These are phyloP conservation scores for Tromatobia lineatoria DNA, from an alignment of 2,888 invertebrate genomes.

Conservation along the genomic window DNA sequence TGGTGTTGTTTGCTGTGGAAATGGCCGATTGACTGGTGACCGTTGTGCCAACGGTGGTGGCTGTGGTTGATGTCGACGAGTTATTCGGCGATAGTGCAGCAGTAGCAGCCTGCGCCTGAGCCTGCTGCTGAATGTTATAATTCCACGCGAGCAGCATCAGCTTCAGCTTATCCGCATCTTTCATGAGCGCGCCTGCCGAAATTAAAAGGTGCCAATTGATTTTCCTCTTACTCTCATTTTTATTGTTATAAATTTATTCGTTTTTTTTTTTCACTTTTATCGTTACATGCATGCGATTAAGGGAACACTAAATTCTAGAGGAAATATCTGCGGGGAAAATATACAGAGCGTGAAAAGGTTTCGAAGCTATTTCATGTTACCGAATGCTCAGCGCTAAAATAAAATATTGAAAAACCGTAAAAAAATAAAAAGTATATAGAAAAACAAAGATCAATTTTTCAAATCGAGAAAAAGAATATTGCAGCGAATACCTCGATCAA, in stretches of 20 bases:
- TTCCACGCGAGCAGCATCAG: constrained; percentile 96
- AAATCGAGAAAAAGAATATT: not conserved
- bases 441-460: not conserved
- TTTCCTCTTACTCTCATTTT: constrained; percentile 56
- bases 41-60: constrained; percentile 81
- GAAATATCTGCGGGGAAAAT: constrained; percentile 29
- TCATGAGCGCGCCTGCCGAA: constrained; percentile 88
- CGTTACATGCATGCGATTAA: constrained; percentile 26
- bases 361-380: constrained; percentile 19
- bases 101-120: constrained; percentile 81
- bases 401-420: not conserved
- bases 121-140: constrained; percentile 91
- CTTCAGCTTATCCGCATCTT: constrained; percentile 95
- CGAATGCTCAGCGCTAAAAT: constrained; percentile 8
- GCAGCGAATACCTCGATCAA: constrained; percentile 29
- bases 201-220: constrained; percentile 79
- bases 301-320: constrained; percentile 37
- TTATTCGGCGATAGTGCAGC: constrained; percentile 83
- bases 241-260: not conserved
- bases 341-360: constrained; percentile 8
- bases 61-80: constrained; percentile 81
- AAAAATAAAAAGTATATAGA: not conserved
- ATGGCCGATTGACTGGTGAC: constrained; percentile 84
- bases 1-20: constrained; percentile 85
- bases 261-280: not conserved